Conservation (phyloP, 2,113 vertebrate genomes). For the Corynorhinus townsendii region DNA sequence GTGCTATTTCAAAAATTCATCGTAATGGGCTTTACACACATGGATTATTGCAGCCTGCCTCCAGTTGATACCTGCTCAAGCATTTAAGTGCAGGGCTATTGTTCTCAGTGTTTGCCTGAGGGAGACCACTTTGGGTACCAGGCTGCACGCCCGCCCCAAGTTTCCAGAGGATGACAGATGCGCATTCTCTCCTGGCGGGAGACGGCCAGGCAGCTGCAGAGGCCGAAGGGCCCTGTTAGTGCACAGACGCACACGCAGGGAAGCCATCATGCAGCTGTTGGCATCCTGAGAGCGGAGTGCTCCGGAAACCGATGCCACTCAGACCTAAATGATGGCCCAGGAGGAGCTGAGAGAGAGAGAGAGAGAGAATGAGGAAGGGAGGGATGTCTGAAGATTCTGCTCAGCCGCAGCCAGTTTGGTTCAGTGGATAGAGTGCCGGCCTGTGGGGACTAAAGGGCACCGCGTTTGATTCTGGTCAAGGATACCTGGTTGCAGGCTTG, state of each 20-base stretch:
- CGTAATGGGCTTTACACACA: conserved; percentile 60
- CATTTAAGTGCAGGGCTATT: conserved; percentile 36
- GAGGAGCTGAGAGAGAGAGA: background rate
- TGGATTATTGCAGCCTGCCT: background rate
- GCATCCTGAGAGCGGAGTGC: background rate
- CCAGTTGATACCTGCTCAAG: conserved; percentile 36
- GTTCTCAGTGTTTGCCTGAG: conserved; percentile 30
- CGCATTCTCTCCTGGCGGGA: background rate
- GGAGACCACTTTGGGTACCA: conserved; percentile 51
- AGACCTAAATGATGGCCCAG: background rate
- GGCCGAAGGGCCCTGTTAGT: background rate
- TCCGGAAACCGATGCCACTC: background rate
- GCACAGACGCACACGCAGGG: background rate
- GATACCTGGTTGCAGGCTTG: too few relatives aligned
- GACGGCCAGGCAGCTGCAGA: background rate
- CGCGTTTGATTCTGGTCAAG: too few relatives aligned
- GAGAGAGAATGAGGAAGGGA: background rate
- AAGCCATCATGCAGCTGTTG: background rate
- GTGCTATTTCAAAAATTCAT: conserved; percentile 65
- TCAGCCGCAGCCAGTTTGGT: too few relatives aligned
- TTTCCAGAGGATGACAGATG: conserved; percentile 45
- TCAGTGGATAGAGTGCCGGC: too few relatives aligned
- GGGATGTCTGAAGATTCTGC: background rate
- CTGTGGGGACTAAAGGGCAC: too few relatives aligned
- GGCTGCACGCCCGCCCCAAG: conserved; percentile 15